Percentiles rank a stretch among this genome's conserved stretches.
These are phyloP conservation scores for Eilema depressum DNA, from an alignment of 2,888 invertebrate genomes.

Conservation along the genomic window DNA sequence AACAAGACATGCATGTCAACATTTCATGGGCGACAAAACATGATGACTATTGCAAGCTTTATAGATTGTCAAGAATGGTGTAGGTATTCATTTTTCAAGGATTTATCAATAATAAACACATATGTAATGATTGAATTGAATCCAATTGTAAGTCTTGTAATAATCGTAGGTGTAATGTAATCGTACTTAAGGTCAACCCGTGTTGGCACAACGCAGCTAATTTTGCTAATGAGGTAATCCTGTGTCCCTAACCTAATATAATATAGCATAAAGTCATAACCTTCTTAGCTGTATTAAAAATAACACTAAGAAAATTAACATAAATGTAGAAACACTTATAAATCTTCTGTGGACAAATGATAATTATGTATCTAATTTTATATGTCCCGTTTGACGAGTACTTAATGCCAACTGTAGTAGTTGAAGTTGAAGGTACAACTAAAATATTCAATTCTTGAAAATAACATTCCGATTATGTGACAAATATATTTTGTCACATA, in stretches of 20 bases:
- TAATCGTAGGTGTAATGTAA: conserved; percentile 56
- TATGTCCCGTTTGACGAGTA: background rate
- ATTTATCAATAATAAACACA: conserved; percentile 57
- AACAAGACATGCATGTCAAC: conserved; percentile 59
- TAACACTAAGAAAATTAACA: conserved; percentile 5
- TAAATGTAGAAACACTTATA: background rate
- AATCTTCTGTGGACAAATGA: background rate
- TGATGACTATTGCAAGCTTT: conserved; percentile 57
- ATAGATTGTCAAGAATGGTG: conserved; percentile 51
- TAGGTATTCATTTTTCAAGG: conserved; percentile 57
- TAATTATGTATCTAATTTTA: conserved; percentile 1
- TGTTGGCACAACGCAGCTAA: conserved; percentile 41
- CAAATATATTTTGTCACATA: no score
- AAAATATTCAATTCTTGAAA: background rate
- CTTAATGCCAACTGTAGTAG: background rate
- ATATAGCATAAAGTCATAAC: conserved; percentile 28
- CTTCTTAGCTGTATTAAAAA: conserved; percentile 26
- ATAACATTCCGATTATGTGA: background rate
- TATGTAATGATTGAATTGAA: conserved; percentile 55
- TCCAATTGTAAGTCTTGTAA: conserved; percentile 58
- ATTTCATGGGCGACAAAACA: conserved; percentile 60
- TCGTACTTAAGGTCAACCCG: conserved; percentile 52
- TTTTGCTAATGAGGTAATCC: conserved; percentile 47
- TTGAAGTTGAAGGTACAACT: background rate
- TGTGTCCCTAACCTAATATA: conserved; percentile 48